These are phyloP conservation scores for Micromys minutus DNA, from an alignment of 2,113 vertebrate genomes.

Conservation along the genomic window DNA sequence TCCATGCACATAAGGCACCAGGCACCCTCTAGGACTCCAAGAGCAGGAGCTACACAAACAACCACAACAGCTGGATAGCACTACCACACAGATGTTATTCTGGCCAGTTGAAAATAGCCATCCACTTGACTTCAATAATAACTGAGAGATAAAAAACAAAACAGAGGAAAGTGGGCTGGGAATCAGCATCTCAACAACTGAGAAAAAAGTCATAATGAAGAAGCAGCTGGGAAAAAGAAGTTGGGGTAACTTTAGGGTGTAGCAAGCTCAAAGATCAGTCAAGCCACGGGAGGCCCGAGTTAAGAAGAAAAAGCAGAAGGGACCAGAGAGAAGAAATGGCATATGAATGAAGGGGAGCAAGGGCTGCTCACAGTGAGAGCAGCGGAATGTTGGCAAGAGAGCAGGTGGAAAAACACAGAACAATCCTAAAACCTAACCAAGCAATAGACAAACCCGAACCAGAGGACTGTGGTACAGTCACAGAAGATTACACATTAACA, in stretches of 20 bases:
- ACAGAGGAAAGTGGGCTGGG: not conserved
- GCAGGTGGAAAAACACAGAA: too few relatives aligned
- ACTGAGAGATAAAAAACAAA: not conserved
- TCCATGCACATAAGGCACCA: too few relatives aligned
- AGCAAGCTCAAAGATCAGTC: not conserved
- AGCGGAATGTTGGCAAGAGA: not conserved
- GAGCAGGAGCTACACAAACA: not conserved
- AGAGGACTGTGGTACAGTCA: not conserved
- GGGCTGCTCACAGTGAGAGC: not conserved
- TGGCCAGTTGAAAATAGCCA: not conserved
- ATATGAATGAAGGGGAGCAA: too few relatives aligned
- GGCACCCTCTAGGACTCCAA: not conserved
- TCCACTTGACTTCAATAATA: not conserved
- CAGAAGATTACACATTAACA: not conserved
- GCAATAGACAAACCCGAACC: not conserved
- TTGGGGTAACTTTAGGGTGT: not conserved
- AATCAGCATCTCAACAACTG: too few relatives aligned
- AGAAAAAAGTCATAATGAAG: not conserved
- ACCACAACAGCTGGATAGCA: too few relatives aligned
- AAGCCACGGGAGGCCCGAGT: not conserved
- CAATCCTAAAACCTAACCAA: not conserved
- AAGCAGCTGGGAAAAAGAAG: not conserved
- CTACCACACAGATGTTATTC: not conserved
- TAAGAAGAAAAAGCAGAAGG: not conserved
- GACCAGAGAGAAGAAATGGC: not conserved